A percentile compares a stretch with the other conserved stretches of the same genome.
These are phyloP conservation scores for Chymomyza caudatula DNA, from an alignment of 2,888 invertebrate species.

Conservation along the genomic window DNA sequence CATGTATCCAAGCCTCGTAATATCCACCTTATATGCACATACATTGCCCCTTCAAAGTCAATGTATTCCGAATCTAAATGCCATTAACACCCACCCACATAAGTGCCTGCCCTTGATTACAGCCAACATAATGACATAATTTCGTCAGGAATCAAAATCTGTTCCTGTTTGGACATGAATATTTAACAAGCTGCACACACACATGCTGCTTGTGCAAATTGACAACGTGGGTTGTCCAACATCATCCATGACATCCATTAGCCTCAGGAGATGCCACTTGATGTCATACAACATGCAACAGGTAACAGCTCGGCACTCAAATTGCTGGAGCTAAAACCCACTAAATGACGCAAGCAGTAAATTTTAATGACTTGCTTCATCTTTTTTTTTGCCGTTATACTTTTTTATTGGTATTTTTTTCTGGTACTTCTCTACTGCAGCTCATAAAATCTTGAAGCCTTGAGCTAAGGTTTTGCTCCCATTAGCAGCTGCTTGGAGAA, in stretches of 20 bases:
- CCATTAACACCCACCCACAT: background rate
- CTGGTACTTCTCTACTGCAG: conserved; percentile 42
- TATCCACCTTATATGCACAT: conserved; percentile 1
- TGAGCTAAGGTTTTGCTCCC: no score
- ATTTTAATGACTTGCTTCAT: conserved; percentile 48
- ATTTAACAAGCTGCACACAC: background rate
- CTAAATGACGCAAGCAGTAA: conserved; percentile 50
- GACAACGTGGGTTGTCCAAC: conserved; percentile 30
- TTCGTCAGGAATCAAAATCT: conserved; percentile 3
- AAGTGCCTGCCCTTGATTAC: conserved; percentile 35
- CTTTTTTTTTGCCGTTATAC: no score
- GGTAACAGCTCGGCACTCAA: conserved; percentile 5
- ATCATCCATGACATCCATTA: conserved; percentile 10
- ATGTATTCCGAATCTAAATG: background rate
- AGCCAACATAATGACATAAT: conserved; percentile 29
- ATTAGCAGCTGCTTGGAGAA: conserved; percentile 13
- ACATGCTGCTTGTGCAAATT: conserved; percentile 26
- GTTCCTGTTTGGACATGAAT: conserved; percentile 1
- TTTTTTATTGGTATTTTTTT: no score
- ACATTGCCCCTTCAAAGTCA: background rate
- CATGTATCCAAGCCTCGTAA: background rate
- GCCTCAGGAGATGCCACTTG: conserved; percentile 22
- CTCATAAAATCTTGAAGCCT: conserved; percentile 44
- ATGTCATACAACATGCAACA: conserved; percentile 42
- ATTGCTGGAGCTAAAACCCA: background rate